A percentile compares a stretch with the other conserved stretches of the same genome.
These are phyloP conservation scores for Fundulus diaphanus DNA, from an alignment of 2,797 vertebrate species.

Conservation along the genomic window DNA sequence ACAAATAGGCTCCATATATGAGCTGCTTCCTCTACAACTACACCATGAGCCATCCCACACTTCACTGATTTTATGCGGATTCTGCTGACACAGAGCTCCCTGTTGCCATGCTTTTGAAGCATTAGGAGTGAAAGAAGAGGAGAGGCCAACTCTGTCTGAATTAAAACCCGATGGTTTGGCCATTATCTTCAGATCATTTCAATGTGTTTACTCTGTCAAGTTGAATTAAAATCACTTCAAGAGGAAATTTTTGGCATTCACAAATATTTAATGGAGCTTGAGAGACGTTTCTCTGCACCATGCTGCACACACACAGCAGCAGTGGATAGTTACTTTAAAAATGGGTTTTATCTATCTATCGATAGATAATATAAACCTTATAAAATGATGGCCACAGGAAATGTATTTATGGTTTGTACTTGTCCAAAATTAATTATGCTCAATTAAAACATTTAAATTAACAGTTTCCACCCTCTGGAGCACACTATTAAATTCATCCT, in stretches of 20 bases:
- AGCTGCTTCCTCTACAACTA: not conserved
- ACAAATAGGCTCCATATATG: not conserved
- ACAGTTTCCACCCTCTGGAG: too few species aligned
- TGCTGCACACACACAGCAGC: not conserved
- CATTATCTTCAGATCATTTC: slow-evolving; percentile 1
- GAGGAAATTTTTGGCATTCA: not conserved
- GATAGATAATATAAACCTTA: too few species aligned
- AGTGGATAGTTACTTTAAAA: too few species aligned
- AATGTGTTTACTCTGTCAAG: not conserved
- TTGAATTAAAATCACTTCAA: not conserved
- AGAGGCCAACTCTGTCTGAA: not conserved
- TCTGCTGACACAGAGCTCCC: not conserved
- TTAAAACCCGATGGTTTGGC: not conserved
- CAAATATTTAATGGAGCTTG: not conserved
- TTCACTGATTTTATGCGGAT: not conserved
- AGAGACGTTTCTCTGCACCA: not conserved
- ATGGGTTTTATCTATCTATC: too few species aligned
- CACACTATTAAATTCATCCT: too few species aligned
- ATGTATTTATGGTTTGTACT: too few species aligned
- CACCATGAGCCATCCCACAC: too few species aligned
- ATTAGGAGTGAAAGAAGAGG: not conserved
- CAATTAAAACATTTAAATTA: too few species aligned
- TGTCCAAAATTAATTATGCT: too few species aligned
- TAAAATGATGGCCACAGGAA: too few species aligned
- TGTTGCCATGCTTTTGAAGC: not conserved